Evolutionary conservation across 2,797 vertebrate genomes (phyloP).

Genomic region (Poliocrania exsul): DNA sequence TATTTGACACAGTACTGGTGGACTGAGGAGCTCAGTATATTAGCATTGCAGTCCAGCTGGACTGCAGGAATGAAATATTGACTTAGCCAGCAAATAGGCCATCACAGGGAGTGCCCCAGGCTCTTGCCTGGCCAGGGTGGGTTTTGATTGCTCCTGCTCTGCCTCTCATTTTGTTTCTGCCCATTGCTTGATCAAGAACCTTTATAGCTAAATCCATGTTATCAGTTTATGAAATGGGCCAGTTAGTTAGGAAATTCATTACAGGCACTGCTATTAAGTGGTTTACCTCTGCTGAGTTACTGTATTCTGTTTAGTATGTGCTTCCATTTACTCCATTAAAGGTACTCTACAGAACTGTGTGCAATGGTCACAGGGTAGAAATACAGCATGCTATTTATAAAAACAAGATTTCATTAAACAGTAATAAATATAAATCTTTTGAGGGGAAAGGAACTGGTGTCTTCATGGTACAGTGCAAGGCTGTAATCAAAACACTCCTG

Average conservation of each 20-base stretch:
- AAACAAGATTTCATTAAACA: neutral
- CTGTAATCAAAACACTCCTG: neutral
- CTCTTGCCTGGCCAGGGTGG: neutral
- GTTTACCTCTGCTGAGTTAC: neutral
- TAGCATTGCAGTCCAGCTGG: neutral
- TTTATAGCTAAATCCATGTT: neutral
- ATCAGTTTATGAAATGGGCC: neutral
- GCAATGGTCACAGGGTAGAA: neutral
- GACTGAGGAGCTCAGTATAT: neutral
- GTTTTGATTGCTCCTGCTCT: neutral
- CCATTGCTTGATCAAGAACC: neutral
- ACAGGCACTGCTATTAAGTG: neutral
- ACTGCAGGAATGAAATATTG: constrained; percentile 14
- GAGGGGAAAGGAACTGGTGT: neutral
- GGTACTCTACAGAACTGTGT: neutral
- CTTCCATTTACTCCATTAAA: constrained; percentile 1
- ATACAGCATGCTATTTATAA: neutral
- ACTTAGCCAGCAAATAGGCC: neutral
- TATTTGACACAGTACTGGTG: neutral
- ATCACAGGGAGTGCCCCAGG: neutral
- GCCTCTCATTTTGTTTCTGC: neutral
- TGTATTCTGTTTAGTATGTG: neutral
- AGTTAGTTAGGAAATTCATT: constrained; percentile 19
- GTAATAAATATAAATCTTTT: neutral
- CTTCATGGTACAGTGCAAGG: neutral